These are phyloP conservation scores for Lepidonotus clava DNA, from an alignment of 2,888 invertebrate genomes.

Conservation along the genomic window DNA sequence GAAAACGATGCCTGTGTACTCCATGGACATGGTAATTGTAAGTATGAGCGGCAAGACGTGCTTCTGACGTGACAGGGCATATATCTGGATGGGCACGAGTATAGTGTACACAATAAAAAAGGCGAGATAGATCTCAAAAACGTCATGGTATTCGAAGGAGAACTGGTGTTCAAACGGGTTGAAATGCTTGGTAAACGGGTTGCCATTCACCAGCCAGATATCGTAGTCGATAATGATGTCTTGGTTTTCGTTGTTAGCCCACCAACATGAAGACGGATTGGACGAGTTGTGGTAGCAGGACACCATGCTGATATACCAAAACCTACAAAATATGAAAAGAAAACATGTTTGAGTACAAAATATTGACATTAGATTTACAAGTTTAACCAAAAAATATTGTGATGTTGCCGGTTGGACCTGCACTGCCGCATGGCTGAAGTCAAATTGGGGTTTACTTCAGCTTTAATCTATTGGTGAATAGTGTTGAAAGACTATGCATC, in stretches of 20 bases:
- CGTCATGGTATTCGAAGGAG: constrained; percentile 93
- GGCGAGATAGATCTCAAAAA: constrained; percentile 92
- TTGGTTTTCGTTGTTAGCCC: constrained; percentile 67
- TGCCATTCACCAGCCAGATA: constrained; percentile 97
- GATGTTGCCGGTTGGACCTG: too few species aligned
- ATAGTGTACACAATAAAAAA: constrained; percentile 93
- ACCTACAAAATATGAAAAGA: constrained; percentile 83
- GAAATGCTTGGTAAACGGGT: constrained; percentile 88
- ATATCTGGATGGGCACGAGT: constrained; percentile 92
- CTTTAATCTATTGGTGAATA: too few species aligned
- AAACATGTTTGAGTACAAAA: constrained; percentile 1
- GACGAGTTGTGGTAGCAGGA: constrained; percentile 89
- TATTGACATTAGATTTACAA: background rate
- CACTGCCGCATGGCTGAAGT: too few species aligned
- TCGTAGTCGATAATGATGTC: constrained; percentile 87
- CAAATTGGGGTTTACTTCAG: too few species aligned
- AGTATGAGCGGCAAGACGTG: constrained; percentile 95
- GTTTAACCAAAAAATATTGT: too few species aligned
- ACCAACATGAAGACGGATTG: constrained; percentile 68
- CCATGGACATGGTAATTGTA: constrained; percentile 91
- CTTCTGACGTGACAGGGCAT: constrained; percentile 91
- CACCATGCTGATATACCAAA: constrained; percentile 97
- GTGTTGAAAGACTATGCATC: too few species aligned
- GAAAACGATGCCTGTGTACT: constrained; percentile 91
- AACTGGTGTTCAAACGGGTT: constrained; percentile 96